Evolutionary conservation across 2,113 vertebrate genomes (phyloP), one percentile per base, ranked within the genome.

Genomic region (Elephas maximus): DNA sequence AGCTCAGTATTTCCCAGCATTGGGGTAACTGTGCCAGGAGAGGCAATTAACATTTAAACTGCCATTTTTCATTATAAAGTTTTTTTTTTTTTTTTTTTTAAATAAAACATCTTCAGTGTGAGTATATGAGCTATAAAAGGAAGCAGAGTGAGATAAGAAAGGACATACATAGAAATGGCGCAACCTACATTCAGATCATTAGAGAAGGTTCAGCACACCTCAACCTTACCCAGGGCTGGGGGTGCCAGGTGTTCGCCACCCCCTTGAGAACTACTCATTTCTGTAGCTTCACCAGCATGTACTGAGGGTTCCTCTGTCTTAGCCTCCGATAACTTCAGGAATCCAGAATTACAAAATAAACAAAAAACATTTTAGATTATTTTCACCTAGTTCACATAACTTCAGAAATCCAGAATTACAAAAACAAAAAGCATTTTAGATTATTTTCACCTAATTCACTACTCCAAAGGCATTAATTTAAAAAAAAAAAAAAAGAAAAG

Each of bases 171-270:
- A 63, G 90, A 92, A 95, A 94, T n/a, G 33, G 93, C 41, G 23
- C 41, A 6, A 17, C 18, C 17, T 20, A 2, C 44, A 87, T 41
- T 67, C 17, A 60, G 6, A 88, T 76, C 87, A 86, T 57, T 87
- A 88, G 21, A 83, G 30, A 90, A 88, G 73, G 28, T 45, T 81
- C 14, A 48, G 44, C 24, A 28, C 21, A 87, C 71, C 14, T 79
- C 45, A 60, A 62, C 33, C 93, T 98, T 98, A 99, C 99, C 98
- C 98, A 96, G 77, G 1, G 69, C 21, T 28, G 74, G 28, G 63
- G 92, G 87, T 81, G 48, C 81, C 85, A 82, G 86, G 65, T 80
- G 98, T 87, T 98, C 93, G 67, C 81, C 62, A 78, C 87, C 83
- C 4, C 90, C 91, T 67, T 93, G 81, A 76, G 94, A 67, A 48